phyloP scores from a whole-genome alignment of 64 coral and sea anemone genomes.

The Catalaphyllia jardinei region DNA sequence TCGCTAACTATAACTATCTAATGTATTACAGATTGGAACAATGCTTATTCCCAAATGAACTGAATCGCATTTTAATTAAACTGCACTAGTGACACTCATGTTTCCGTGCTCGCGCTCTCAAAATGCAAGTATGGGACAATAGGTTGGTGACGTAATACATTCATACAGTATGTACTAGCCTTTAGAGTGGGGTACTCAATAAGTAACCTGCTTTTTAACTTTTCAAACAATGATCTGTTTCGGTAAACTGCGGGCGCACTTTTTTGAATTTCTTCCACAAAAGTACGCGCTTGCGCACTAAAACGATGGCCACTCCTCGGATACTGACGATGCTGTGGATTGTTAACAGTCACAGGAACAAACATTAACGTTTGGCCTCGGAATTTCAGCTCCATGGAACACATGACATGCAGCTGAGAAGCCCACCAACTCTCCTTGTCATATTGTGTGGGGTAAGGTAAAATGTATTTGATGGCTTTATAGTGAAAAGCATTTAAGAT shows the following conservation, averaged over 20 bases:
- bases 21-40: too few relatives aligned
- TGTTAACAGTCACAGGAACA: background rate
- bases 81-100: too few relatives aligned
- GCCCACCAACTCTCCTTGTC: constrained; percentile 1
- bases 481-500: constrained; percentile 51
- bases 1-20: too few relatives aligned
- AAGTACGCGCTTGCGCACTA: background rate
- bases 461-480: constrained; percentile 30
- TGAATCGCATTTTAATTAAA: too few relatives aligned
- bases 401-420: background rate
- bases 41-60: too few relatives aligned
- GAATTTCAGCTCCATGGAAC: constrained; percentile 8
- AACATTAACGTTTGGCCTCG: constrained; percentile 21
- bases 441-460: constrained; percentile 32
- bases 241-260: background rate
- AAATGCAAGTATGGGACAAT: constrained; percentile 23
- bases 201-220: background rate
- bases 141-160: background rate
- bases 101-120: background rate
- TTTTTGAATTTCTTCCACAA: constrained; percentile 1
- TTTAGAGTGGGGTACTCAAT: too few relatives aligned
- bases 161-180: background rate
- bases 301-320: background rate
- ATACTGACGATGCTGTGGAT: background rate
- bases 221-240: background rate